Conservation (phyloP, 92 coral and sea anemone species). For the Umimayanthus kanabou region DNA sequence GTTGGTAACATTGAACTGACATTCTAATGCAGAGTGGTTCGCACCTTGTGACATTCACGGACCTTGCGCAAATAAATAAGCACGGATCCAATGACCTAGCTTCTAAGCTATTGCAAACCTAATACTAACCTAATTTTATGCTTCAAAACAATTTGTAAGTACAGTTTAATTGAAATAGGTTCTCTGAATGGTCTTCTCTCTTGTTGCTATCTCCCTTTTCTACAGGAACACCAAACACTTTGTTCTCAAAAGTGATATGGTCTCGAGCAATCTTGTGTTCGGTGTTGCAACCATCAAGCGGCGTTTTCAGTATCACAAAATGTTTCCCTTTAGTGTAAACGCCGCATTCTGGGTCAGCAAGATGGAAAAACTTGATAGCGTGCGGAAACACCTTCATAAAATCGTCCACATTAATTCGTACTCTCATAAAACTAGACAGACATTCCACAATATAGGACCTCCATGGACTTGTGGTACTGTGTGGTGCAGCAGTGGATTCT, state of each 20-base stretch:
- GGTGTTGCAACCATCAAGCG: conserved; percentile 65
- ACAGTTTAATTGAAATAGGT: conserved; percentile 29
- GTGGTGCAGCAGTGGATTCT: neutral
- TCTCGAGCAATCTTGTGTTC: conserved; percentile 46
- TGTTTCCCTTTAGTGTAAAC: conserved; percentile 8
- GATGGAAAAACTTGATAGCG: conserved; percentile 47
- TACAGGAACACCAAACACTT: conserved; percentile 30
- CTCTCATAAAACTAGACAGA: conserved; percentile 28
- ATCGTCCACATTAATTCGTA: neutral
- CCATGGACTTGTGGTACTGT: neutral
- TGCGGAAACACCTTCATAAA: neutral
- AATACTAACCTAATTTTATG: neutral
- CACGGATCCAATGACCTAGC: neutral
- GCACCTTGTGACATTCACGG: neutral
- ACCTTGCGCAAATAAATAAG: neutral
- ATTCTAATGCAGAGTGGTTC: neutral
- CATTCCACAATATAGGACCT: conserved; percentile 4
- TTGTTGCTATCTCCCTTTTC: neutral
- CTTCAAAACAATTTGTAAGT: conserved; percentile 23
- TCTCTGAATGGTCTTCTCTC: neutral
- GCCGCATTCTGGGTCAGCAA: conserved; percentile 66
- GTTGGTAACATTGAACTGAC: neutral
- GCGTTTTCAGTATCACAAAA: conserved; percentile 46
- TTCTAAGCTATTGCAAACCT: neutral
- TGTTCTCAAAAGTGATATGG: conserved; percentile 23